Evolutionary conservation across 2,888 invertebrate species (phyloP).

Genomic region (Synergus gifuensis): DNA sequence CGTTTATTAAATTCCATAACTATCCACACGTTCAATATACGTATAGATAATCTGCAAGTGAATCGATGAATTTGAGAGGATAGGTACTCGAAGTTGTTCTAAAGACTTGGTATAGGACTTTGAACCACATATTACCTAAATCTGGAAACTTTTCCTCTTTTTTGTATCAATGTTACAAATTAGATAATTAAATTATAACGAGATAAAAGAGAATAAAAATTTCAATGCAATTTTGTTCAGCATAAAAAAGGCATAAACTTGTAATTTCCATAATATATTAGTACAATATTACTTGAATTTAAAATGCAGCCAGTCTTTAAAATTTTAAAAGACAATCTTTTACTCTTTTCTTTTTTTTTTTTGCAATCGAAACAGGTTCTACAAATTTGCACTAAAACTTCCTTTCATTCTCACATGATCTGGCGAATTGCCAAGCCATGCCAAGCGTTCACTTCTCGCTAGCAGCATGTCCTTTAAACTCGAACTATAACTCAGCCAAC

Average conservation of each 20-base stretch:
- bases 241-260: not conserved
- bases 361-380: constrained; percentile 20
- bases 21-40: constrained; percentile 6
- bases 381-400: constrained; percentile 16
- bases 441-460: constrained; percentile 15
- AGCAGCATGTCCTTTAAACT: constrained; percentile 36
- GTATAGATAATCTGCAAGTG: constrained; percentile 14
- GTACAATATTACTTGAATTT: not conserved
- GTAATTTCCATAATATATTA: not conserved
- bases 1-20: constrained; percentile 39
- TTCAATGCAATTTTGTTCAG: not conserved
- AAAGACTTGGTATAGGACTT: constrained; percentile 16
- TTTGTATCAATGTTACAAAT: not conserved
- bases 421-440: constrained; percentile 28
- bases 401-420: constrained; percentile 26
- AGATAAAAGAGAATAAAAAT: not conserved
- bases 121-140: not conserved
- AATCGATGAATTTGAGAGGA: constrained; percentile 35
- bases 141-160: no score
- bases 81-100: constrained; percentile 19
- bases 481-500: constrained; percentile 37
- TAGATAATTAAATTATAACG: not conserved
- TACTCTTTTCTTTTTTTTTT: not conserved
- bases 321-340: not conserved
- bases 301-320: not conserved